Evolutionary conservation across 1,140 invertebrate genomes (phyloP).

Genomic region (Ladona fulva): DNA sequence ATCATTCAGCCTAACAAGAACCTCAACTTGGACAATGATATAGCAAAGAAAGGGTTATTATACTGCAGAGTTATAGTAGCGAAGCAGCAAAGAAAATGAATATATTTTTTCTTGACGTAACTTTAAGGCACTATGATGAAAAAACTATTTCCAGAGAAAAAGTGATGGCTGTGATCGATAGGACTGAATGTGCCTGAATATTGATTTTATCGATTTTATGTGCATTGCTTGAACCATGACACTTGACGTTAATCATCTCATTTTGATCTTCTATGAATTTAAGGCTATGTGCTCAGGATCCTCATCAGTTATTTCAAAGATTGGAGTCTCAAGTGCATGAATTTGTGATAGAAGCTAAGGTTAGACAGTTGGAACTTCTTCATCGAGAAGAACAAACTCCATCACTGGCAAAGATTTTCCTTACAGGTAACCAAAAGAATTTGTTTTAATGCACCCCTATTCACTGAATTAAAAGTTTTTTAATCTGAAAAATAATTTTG

Average conservation of each 20-base stretch:
- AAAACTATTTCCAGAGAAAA: too few relatives aligned
- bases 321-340: slow-evolving; percentile 51
- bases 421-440: slow-evolving; percentile 36
- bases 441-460: too few relatives aligned
- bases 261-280: slow-evolving; percentile 24
- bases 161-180: too few relatives aligned
- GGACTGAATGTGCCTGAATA: not conserved
- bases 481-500: not conserved
- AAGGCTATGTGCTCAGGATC: slow-evolving; percentile 49
- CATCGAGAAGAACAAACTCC: slow-evolving; percentile 38
- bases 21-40: too few relatives aligned
- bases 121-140: too few relatives aligned
- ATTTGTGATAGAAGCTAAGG: slow-evolving; percentile 53
- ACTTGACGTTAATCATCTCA: not conserved
- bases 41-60: too few relatives aligned
- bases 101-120: too few relatives aligned
- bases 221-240: not conserved
- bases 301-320: slow-evolving; percentile 51
- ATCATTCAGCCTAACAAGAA: too few relatives aligned
- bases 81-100: too few relatives aligned
- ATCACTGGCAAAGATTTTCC: slow-evolving; percentile 42
- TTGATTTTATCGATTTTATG: not conserved
- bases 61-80: too few relatives aligned
- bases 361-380: slow-evolving; percentile 45
- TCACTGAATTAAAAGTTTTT: too few relatives aligned